Conservation (phyloP, 2,113 vertebrate species). For the Austrofundulus limnaeus region DNA sequence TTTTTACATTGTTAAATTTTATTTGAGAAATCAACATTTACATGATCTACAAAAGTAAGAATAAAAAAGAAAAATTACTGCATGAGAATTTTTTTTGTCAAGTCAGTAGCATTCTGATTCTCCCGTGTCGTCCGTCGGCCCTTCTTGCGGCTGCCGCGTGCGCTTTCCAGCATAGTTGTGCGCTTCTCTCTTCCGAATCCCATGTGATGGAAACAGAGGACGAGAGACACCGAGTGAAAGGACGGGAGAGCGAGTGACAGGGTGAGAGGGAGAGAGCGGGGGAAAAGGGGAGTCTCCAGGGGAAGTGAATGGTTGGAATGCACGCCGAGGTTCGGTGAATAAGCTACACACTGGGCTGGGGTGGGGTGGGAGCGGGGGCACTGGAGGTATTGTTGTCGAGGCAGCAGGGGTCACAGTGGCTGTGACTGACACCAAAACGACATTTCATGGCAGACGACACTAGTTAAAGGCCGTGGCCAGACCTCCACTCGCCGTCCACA, state of each 20-base stretch:
- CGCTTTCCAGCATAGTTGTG: conserved; percentile 30
- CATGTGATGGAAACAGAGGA: conserved; percentile 46
- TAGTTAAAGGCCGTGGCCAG: conserved; percentile 57
- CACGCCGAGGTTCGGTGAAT: conserved; percentile 69
- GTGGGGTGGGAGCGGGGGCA: conserved; percentile 41
- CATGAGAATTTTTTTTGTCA: conserved; percentile 18
- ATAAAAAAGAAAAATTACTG: neutral
- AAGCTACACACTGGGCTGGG: conserved; percentile 49
- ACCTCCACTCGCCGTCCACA: conserved; percentile 48
- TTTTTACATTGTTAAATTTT: no score
- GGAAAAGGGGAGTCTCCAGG: conserved; percentile 68
- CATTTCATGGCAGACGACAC: conserved; percentile 73
- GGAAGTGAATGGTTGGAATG: conserved; percentile 78
- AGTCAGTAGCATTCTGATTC: conserved; percentile 17
- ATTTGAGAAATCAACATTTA: neutral
- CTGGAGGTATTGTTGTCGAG: conserved; percentile 70
- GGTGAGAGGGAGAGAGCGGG: conserved; percentile 47
- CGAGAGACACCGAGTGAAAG: conserved; percentile 30
- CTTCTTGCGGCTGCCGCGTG: conserved; percentile 32
- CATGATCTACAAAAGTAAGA: conserved; percentile 1
- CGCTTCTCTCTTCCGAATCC: conserved; percentile 35
- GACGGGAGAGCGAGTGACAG: conserved; percentile 47
- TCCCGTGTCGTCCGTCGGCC: conserved; percentile 11
- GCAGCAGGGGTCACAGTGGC: conserved; percentile 75
- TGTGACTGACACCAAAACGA: conserved; percentile 78